Percentiles rank a stretch among this genome's conserved stretches.
phyloP scores from a whole-genome alignment of 1,140 invertebrate genomes.

The Aphelenchoides fujianensis region DNA sequence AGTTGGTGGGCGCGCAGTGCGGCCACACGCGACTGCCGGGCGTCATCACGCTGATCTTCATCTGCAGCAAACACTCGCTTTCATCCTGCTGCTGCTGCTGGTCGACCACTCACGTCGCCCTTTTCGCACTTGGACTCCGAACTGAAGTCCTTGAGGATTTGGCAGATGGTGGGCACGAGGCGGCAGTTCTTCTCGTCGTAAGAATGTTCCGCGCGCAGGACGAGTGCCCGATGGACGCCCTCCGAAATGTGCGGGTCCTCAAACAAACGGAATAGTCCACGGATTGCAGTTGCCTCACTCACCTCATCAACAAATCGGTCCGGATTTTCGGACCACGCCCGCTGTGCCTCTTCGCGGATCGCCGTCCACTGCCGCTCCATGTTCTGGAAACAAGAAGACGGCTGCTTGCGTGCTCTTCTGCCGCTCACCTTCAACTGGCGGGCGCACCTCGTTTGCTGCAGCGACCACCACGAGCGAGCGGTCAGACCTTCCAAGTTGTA shows the following conservation, averaged over 20 bases:
- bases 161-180: conserved; percentile 73
- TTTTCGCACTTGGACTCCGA: conserved; percentile 72
- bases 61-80: conserved; percentile 65
- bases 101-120: conserved; percentile 66
- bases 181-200: conserved; percentile 66
- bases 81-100: background rate
- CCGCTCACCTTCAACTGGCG: conserved; percentile 64
- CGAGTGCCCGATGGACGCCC: conserved; percentile 75
- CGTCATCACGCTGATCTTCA: conserved; percentile 80
- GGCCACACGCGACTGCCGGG: conserved; percentile 79
- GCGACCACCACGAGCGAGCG: conserved; percentile 76
- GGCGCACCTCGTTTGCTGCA: conserved; percentile 69
- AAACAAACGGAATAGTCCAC: too few relatives aligned
- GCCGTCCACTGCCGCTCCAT: conserved; percentile 73
- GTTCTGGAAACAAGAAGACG: conserved; percentile 65
- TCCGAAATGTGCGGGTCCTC: conserved; percentile 63
- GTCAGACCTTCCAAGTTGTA: conserved; percentile 76
- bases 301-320: conserved; percentile 71
- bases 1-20: conserved; percentile 85
- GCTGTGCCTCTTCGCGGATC: conserved; percentile 74
- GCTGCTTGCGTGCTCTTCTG: conserved; percentile 48
- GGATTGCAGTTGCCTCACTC: too few relatives aligned
- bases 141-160: conserved; percentile 70
- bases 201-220: conserved; percentile 72
- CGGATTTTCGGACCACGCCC: conserved; percentile 67